Base-by-base conservation (phyloP, 1,140 invertebrate genomes). In the Dinoponera quadriceps region DNA sequence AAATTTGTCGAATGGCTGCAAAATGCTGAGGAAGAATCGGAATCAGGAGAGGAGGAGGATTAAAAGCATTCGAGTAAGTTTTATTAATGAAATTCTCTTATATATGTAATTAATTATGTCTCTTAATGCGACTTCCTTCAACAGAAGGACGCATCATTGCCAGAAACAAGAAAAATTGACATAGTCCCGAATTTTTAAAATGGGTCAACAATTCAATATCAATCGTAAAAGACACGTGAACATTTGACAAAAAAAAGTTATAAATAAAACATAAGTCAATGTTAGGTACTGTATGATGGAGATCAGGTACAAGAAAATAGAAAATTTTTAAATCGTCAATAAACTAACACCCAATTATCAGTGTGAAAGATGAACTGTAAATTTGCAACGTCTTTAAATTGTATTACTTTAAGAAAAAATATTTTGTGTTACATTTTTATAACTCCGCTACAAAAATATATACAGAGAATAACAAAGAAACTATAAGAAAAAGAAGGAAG, bases 1-100 rank as follows among this genome's bases (percentile, higher is more conserved):
- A 98, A 98, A 95, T 99, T 99, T 93, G 96, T 99, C 60, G 98
- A 99, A 94, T 99, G 98, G 98, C 95, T 99, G 48, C 97, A 99
- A 94, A 99, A 97, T 95, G 98, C 98, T 83, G 98, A 99, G 94
- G 98, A 99, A 95, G 98, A 95, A 91, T 95, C 94, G 82, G 95
- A 95, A 92, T 95, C 95, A 68, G 94, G 92, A 75, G 94, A 94
- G 84, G 94, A 94, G 16, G 93, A 94, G 33, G 93, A 94, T 90
- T 94, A 93, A 92, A 83, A 66, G 59, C n/a, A 83, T 51, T 69
- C 62, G 68, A 78, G 85, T 87, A 86, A 73, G 59, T 83, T 71
- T 25, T 57, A 7, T 78, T 38, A n/a, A 78, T 29, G 48, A 80
- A 71, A 59, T 33, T 4, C 22, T 27, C 14, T 49, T 7, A 33